Evolutionary conservation across 2,113 vertebrate genomes (phyloP), one percentile per base, ranked within the genome.

Genomic region (Albula glossodonta): DNA sequence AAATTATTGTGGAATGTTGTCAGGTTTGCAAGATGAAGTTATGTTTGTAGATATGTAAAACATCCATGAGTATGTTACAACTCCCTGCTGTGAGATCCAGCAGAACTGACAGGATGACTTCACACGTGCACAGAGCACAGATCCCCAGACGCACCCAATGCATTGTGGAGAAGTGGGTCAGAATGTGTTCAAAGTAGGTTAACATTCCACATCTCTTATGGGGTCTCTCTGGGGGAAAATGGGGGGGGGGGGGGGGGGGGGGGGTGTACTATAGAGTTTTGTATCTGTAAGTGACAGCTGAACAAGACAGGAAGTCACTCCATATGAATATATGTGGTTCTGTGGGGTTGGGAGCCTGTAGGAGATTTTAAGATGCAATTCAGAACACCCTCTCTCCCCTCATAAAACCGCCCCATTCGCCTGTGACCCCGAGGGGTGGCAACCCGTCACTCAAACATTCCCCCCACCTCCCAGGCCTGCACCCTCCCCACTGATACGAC

Each of bases 101-200:
- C 13, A 25, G n/a, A 22, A 6, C 5, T 7, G 12, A 11, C 2
- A 60, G 50, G 25, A 78, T 19, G 6, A 2, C 41, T 66, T 7
- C 25, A n/a, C 51, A 4, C 15, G 8, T 8, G n/a, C 8, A 25
- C 51, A 78, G 17, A 86, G 70, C 51, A 22, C 66, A 50, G 57
- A 79, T 8, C 4, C 70, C 51, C 51, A 77, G 49, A 70, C 57
- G 82, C 25, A 13, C 78, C 17, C 74, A 53, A 83, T 52, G 13
- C 11, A 51, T 53, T 52, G 79, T 51, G 74, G 81, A 12, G 17
- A 91, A 92, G 57, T 86, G 63, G 87, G 88, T 88, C 88, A 87
- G 82, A 79, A 53, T 78, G 56, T 17, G 80, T 87, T 50, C 13
- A 78, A 87, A 87, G 80, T 86, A 74, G 81, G 86, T 83, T 86